These are phyloP conservation scores for Drosophila kambysellisi DNA, from an alignment of 2,888 invertebrate species.

Conservation along the genomic window DNA sequence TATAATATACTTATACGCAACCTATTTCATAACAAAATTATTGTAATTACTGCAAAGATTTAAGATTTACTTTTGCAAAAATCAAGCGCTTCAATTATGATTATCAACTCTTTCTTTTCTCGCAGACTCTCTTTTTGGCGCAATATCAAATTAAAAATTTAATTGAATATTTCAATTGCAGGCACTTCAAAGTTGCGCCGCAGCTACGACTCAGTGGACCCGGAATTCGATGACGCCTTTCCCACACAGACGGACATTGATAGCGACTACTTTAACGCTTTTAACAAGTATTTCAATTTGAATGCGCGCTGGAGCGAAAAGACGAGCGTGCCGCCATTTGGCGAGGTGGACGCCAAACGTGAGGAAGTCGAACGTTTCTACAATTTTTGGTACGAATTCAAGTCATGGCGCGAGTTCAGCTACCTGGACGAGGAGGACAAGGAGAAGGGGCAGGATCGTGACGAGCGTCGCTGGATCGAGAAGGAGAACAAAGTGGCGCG, in stretches of 20 bases:
- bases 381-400: slow-evolving; percentile 99
- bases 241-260: slow-evolving; percentile 92
- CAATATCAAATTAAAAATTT: not conserved
- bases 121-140: no score
- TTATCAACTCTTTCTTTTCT: not conserved
- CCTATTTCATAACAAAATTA: not conserved
- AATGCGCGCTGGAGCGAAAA: slow-evolving; percentile 97
- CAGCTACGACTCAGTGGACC: slow-evolving; percentile 98
- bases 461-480: slow-evolving; percentile 98
- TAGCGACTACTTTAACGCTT: slow-evolving; percentile 91
- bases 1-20: not conserved
- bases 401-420: slow-evolving; percentile 99
- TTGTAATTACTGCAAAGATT: not conserved
- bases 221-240: slow-evolving; percentile 94
- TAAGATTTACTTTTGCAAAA: not conserved
- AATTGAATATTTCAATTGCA: slow-evolving; percentile 31
- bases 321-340: slow-evolving; percentile 92
- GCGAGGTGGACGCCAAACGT: slow-evolving; percentile 90
- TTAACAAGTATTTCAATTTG: slow-evolving; percentile 89
- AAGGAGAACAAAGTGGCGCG: slow-evolving; percentile 98
- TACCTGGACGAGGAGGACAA: slow-evolving; percentile 99
- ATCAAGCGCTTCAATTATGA: not conserved
- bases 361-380: slow-evolving; percentile 97
- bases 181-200: slow-evolving; percentile 93
- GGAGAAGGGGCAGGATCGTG: slow-evolving; percentile 98